Percentiles rank a stretch among this genome's conserved stretches.
Conservation (phyloP, 1,140 invertebrate species). For the Nixonia krombeini region DNA sequence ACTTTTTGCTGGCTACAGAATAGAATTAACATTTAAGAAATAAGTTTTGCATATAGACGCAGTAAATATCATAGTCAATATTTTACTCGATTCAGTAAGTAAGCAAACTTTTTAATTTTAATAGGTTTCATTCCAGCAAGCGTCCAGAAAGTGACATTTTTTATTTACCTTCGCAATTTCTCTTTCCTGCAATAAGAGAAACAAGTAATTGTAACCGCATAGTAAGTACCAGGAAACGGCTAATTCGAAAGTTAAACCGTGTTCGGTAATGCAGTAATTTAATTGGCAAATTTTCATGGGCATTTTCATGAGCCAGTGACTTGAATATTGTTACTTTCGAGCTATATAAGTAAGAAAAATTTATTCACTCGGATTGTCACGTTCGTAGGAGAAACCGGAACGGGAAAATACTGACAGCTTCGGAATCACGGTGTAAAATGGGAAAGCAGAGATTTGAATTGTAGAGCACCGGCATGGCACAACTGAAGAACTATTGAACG, state of each 20-base stretch:
- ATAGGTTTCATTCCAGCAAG: too few species aligned
- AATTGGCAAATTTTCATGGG: constrained; percentile 21
- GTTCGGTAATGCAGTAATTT: background rate
- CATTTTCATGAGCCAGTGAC: constrained; percentile 35
- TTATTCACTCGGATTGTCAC: constrained; percentile 42
- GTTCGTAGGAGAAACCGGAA: constrained; percentile 21
- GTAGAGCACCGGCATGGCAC: constrained; percentile 25
- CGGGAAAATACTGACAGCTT: constrained; percentile 34
- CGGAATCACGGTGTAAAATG: constrained; percentile 27
- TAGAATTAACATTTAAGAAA: too few species aligned
- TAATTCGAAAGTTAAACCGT: constrained; percentile 16
- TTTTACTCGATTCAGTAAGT: too few species aligned
- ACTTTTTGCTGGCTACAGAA: too few species aligned
- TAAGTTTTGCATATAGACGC: too few species aligned
- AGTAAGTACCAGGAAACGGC: too few species aligned
- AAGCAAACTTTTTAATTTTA: too few species aligned
- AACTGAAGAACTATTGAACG: constrained; percentile 20
- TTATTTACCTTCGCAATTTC: too few species aligned
- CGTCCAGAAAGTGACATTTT: too few species aligned
- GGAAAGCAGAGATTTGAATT: constrained; percentile 34
- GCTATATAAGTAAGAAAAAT: constrained; percentile 30
- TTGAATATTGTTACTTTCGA: constrained; percentile 35
- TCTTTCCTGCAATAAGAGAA: too few species aligned
- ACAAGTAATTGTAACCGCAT: too few species aligned
- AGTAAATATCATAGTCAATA: too few species aligned